Conservation (phyloP, 2,113 vertebrate genomes). For the Dromas ardeola region DNA sequence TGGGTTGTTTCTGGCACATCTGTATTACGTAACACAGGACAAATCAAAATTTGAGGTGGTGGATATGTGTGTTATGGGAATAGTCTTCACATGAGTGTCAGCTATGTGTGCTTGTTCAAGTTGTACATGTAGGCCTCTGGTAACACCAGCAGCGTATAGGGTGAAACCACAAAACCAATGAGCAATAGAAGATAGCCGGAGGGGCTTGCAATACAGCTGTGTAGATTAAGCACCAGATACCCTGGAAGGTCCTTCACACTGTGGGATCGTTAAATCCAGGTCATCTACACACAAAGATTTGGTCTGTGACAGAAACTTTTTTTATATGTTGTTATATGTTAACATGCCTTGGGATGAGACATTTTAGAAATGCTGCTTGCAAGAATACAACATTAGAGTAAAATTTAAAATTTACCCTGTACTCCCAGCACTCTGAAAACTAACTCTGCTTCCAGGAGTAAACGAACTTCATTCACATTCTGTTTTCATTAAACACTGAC, state of each 20-base stretch:
- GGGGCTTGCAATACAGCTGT: not conserved
- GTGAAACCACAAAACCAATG: not conserved
- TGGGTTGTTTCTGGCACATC: not conserved
- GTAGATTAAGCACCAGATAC: not conserved
- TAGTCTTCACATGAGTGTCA: not conserved
- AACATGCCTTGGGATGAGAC: not conserved
- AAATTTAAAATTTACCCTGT: not conserved
- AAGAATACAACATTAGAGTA: not conserved
- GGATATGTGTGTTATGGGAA: not conserved
- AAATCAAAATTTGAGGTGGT: not conserved
- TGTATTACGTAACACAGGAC: not conserved
- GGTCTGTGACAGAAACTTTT: not conserved
- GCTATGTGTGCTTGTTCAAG: not conserved
- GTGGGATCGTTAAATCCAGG: not conserved
- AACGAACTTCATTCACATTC: not conserved
- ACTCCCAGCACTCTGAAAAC: not conserved
- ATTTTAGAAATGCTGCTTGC: not conserved
- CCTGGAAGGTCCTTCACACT: not conserved
- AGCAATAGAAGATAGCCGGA: not conserved
- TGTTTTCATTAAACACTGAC: not conserved
- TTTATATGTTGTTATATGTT: not conserved
- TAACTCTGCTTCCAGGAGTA: not conserved
- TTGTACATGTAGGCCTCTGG: not conserved
- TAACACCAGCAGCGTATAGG: not conserved
- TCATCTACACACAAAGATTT: not conserved